A percentile compares a stretch with the other conserved stretches of the same genome.
These are phyloP conservation scores for Dromiciops gliroides DNA, from an alignment of 2,113 vertebrate species.

Conservation along the genomic window DNA sequence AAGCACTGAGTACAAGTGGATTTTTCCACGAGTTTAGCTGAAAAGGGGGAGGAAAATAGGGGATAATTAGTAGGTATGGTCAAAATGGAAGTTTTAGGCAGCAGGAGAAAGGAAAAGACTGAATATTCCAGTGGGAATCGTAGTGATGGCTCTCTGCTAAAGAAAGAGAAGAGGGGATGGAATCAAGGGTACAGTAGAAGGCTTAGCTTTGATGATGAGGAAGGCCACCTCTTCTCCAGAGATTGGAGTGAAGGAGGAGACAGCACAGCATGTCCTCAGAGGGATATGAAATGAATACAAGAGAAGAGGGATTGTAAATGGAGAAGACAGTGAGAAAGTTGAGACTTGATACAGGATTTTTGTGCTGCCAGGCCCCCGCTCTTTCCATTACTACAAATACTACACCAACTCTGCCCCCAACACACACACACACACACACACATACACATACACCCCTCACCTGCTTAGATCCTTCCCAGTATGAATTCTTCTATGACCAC, in stretches of 20 bases:
- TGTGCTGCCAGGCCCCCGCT: background rate
- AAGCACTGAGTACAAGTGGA: too few species aligned
- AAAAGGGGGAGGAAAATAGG: too few species aligned
- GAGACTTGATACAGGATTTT: background rate
- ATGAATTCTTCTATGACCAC: too few species aligned
- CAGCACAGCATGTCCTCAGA: too few species aligned
- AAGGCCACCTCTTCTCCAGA: background rate
- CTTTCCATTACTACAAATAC: too few species aligned
- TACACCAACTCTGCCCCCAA: too few species aligned
- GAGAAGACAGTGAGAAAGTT: background rate
- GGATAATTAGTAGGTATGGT: background rate
- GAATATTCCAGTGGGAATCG: background rate
- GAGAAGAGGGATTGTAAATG: background rate
- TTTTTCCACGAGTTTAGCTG: background rate
- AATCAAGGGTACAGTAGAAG: background rate
- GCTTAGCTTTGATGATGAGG: background rate
- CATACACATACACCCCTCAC: too few species aligned
- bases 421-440: too few species aligned
- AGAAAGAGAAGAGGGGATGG: background rate
- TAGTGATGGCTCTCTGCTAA: too few species aligned
- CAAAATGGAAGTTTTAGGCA: background rate
- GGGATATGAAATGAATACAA: too few species aligned
- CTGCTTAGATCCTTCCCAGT: too few species aligned
- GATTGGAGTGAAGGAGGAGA: too few species aligned
- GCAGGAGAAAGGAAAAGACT: background rate